Conservation (phyloP, 2,797 vertebrate species). For the Mastacembelus armatus region DNA sequence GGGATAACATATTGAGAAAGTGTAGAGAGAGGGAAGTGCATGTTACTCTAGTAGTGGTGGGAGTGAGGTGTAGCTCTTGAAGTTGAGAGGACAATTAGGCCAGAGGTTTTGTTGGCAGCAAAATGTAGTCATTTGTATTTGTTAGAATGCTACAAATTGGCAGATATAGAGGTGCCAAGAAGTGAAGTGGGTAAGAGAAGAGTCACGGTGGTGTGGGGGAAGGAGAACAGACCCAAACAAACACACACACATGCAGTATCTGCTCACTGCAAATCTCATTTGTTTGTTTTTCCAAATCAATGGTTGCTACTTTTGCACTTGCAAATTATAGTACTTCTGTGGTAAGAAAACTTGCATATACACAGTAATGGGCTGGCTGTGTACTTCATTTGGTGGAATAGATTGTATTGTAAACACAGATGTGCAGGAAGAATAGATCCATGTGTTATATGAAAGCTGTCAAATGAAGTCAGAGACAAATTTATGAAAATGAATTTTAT, state of each 20-base stretch:
- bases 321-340: slow-evolving; percentile 21
- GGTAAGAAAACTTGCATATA: neutral
- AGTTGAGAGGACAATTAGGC: slow-evolving; percentile 34
- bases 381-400: neutral
- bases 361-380: neutral
- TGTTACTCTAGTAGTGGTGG: neutral
- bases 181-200: slow-evolving; percentile 24
- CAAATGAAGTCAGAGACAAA: neutral
- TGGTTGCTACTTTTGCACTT: slow-evolving; percentile 17
- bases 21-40: neutral
- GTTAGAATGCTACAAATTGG: slow-evolving; percentile 43
- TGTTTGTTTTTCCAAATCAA: slow-evolving; percentile 36
- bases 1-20: neutral
- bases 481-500: neutral
- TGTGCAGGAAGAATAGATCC: neutral
- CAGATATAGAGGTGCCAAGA: slow-evolving; percentile 31
- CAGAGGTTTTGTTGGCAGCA: slow-evolving; percentile 35
- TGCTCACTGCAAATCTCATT: slow-evolving; percentile 15
- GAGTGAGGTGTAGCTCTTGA: slow-evolving; percentile 26
- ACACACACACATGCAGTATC: neutral
- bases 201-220: slow-evolving; percentile 12
- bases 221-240: slow-evolving; percentile 7
- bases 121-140: slow-evolving; percentile 37
- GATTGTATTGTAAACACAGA: neutral
- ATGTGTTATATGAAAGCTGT: neutral